Evolutionary conservation across 1,140 invertebrate species (phyloP).

Genomic region (Scaptomyza hsui): DNA sequence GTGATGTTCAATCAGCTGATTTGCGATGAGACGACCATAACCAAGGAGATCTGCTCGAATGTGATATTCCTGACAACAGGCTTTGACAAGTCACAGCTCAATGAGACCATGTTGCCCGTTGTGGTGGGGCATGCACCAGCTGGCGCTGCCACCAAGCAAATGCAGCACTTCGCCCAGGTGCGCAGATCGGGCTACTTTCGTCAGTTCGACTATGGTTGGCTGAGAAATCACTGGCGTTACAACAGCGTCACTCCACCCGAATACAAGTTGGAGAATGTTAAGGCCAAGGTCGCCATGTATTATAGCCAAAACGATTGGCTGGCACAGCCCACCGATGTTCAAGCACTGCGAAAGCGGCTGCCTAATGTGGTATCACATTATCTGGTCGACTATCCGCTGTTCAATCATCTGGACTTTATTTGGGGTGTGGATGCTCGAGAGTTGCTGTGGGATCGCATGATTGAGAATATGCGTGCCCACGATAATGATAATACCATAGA

Average conservation of each 20-base stretch:
- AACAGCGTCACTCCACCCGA: constrained; percentile 85
- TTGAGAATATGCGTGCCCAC: constrained; percentile 75
- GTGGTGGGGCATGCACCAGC: constrained; percentile 91
- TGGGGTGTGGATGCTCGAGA: constrained; percentile 85
- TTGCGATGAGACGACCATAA: constrained; percentile 84
- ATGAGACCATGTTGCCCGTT: constrained; percentile 88
- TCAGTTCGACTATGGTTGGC: constrained; percentile 84
- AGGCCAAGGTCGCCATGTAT: constrained; percentile 87
- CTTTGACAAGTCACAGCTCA: constrained; percentile 86
- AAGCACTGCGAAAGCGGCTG: constrained; percentile 80
- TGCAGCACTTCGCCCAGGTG: constrained; percentile 89
- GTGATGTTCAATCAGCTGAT: constrained; percentile 77
- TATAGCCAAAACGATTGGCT: constrained; percentile 88
- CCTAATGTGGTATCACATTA: constrained; percentile 84
- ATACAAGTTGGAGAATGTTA: constrained; percentile 86
- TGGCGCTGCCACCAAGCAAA: constrained; percentile 90
- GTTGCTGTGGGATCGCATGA: constrained; percentile 84
- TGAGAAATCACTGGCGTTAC: constrained; percentile 84
- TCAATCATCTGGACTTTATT: constrained; percentile 87
- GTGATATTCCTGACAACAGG: constrained; percentile 86
- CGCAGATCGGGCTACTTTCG: constrained; percentile 84
- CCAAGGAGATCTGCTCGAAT: constrained; percentile 85
- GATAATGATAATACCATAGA: constrained; percentile 41
- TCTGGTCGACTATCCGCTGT: constrained; percentile 82
- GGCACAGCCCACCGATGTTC: constrained; percentile 85